Evolutionary conservation across 2,797 vertebrate species (phyloP).

Genomic region (Phataginus tricuspis): DNA sequence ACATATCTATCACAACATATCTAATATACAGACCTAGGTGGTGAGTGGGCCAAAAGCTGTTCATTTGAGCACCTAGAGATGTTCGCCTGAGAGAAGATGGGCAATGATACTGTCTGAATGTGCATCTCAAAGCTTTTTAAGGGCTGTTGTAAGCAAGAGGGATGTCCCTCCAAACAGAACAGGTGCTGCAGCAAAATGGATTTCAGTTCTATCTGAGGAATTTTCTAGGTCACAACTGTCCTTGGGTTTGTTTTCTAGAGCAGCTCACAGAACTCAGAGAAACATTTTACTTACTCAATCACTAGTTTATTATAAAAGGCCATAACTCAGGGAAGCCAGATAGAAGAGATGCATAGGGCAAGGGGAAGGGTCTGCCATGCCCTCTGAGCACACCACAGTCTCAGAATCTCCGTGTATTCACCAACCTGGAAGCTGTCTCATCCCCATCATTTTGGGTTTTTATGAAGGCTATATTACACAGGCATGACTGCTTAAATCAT

Average conservation of each 20-base stretch:
- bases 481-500: background rate
- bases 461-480: background rate
- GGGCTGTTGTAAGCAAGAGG: background rate
- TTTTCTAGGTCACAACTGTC: background rate
- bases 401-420: background rate
- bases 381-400: background rate
- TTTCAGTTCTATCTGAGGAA: background rate
- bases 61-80: background rate
- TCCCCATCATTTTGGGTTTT: background rate
- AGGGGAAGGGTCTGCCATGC: background rate
- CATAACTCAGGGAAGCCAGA: background rate
- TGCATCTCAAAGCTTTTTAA: background rate
- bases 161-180: background rate
- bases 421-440: background rate
- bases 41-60: background rate
- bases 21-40: background rate
- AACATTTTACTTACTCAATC: background rate
- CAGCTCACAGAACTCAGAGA: background rate
- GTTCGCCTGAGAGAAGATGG: background rate
- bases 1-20: background rate
- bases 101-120: background rate
- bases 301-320: background rate
- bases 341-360: background rate
- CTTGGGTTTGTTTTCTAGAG: background rate
- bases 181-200: background rate